Base-by-base conservation (phyloP, 2,113 vertebrate species). In the Lutjanus erythropterus region DNA sequence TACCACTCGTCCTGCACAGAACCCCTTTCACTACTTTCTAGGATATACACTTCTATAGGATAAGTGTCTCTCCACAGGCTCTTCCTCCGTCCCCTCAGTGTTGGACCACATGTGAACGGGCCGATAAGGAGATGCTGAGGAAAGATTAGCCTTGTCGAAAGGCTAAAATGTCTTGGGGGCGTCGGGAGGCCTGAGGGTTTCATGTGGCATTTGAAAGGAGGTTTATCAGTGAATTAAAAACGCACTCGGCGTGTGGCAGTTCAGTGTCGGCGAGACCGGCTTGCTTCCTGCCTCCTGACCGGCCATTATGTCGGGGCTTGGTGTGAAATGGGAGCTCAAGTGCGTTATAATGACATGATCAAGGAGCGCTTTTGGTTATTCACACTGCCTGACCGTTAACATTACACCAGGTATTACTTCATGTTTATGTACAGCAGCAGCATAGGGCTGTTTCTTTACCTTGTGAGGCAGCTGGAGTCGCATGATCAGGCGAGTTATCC, bases 221-320 rank as follows among this genome's bases (percentile, higher is more conserved):
- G 39, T 56, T 83, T 80, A 47, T 78, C 69, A 29, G 35, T 49
- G 23, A 47, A 60, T 60, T 53, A 21, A 27, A 41, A 41, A 68
- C 19, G 53, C 79, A 47, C 75, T 46, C 35, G 31, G 25, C 49
- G 16, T 16, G 33, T 11, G 31, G 44, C 69, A 49, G 52, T 60
- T 8, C 15, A 41, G 23, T 6, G 7, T 53, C 2, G n/a, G 35
- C n/a, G 23, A 15, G 29, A 65, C 16, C 19, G 19, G 60, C 35
- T 14, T 18, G 41, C 10, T 14, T 35, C 46, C 29, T 16, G 66
- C 35, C 19, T 42, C 42, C 33, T 60, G 39, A 72, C 8, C 35
- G 23, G 39, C 60, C 25, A 44, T 59, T 16, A 37, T 42, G 47
- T 23, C 0, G n/a, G 23, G 4, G 29, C 23, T 29, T 70, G 49